Evolutionary conservation across 2,797 vertebrate genomes (phyloP).

Genomic region (Lepus oiostolus): DNA sequence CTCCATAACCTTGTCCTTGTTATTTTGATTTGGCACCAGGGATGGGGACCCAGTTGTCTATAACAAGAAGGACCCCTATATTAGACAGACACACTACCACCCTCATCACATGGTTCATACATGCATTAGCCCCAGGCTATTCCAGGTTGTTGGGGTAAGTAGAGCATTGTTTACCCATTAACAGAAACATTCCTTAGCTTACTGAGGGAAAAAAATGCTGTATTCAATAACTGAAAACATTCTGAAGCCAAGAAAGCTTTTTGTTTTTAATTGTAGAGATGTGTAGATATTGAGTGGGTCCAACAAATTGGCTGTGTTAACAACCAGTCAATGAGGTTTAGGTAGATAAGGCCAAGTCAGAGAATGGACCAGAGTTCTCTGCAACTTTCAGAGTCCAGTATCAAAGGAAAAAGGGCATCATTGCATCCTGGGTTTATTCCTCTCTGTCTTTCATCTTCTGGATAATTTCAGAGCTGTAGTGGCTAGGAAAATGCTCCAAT

Average conservation of each 20-base stretch:
- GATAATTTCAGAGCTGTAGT: neutral
- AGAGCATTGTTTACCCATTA: neutral
- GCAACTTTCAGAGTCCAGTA: neutral
- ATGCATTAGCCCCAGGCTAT: neutral
- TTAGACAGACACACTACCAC: neutral
- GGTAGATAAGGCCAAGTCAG: neutral
- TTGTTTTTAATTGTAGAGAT: neutral
- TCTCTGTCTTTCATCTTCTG: neutral
- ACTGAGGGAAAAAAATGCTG: neutral
- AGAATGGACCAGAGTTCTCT: neutral
- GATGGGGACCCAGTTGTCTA: too few species aligned
- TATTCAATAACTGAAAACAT: neutral
- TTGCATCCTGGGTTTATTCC: neutral
- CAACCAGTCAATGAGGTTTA: neutral
- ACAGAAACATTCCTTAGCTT: neutral
- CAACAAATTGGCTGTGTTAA: neutral
- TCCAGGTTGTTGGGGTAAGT: neutral
- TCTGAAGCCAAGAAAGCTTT: neutral
- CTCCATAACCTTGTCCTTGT: too few species aligned
- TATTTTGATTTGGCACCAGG: too few species aligned
- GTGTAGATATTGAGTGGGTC: neutral
- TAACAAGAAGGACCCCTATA: neutral
- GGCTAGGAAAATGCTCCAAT: neutral
- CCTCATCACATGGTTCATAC: neutral
- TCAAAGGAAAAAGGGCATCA: neutral